Evolutionary conservation across 2,888 invertebrate species (phyloP).

Genomic region (Biston betularia): DNA sequence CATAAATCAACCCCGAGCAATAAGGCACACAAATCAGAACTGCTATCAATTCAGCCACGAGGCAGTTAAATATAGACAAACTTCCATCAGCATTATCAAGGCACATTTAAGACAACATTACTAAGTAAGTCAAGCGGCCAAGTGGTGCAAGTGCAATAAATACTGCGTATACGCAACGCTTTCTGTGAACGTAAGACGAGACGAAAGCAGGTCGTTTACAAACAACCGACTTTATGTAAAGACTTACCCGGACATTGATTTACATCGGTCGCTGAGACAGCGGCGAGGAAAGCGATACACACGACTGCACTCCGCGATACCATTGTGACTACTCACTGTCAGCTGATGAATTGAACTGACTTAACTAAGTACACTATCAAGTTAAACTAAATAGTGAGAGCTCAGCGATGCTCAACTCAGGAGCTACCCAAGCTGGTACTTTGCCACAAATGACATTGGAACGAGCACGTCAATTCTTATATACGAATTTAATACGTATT

Average conservation of each 20-base stretch:
- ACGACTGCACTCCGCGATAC: conserved; percentile 62
- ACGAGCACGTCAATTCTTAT: conserved; percentile 1
- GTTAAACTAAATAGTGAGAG: conserved; percentile 3
- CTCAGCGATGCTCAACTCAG: not conserved
- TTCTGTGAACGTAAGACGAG: conserved; percentile 46
- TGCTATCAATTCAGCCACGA: no score
- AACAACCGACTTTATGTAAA: conserved; percentile 58
- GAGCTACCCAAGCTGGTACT: not conserved
- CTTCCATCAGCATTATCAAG: not conserved
- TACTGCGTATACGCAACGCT: conserved; percentile 24
- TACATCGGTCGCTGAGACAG: conserved; percentile 67
- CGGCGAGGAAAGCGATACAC: conserved; percentile 60
- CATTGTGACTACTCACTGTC: conserved; percentile 64
- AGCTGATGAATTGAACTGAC: conserved; percentile 5
- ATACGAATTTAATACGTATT: not conserved
- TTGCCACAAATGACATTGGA: conserved; percentile 9
- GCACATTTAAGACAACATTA: not conserved
- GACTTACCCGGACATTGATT: conserved; percentile 73
- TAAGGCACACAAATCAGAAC: no score
- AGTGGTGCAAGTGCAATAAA: conserved; percentile 6
- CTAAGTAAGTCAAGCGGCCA: not conserved
- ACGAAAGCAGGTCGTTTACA: conserved; percentile 68
- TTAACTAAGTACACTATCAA: not conserved
- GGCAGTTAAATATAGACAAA: not conserved
- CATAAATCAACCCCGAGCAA: no score